A percentile compares a stretch with the other conserved stretches of the same genome.
Conservation (phyloP, 2,113 vertebrate species). For the Jacana jacana region DNA sequence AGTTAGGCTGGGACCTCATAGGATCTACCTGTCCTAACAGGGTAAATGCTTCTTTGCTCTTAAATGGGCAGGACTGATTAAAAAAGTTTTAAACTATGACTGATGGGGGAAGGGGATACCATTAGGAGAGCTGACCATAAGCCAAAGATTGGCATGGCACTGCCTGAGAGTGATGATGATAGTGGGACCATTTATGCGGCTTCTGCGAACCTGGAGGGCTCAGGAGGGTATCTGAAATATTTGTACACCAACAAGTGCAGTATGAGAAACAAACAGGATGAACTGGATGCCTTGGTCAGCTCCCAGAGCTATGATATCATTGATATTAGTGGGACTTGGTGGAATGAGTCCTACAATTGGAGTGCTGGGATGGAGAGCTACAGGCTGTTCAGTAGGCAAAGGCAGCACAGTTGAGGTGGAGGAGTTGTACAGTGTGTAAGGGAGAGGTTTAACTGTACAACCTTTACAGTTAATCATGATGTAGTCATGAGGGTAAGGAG, state of each 20-base stretch:
- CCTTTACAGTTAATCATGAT: background rate
- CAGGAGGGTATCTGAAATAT: background rate
- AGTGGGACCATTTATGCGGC: background rate
- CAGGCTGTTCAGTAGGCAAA: background rate
- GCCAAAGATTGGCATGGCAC: background rate
- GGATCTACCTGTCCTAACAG: fast-evolving
- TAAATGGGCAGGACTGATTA: background rate
- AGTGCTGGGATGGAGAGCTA: background rate
- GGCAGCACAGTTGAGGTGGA: background rate
- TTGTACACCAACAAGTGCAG: background rate
- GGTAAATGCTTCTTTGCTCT: background rate
- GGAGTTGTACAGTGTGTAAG: background rate
- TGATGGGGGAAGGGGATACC: fast-evolving
- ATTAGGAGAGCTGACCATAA: background rate
- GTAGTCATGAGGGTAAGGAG: background rate
- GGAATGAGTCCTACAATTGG: background rate
- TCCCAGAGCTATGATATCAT: background rate
- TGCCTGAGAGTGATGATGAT: background rate
- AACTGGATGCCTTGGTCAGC: background rate
- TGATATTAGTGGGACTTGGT: background rate
- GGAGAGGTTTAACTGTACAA: background rate
- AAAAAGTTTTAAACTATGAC: background rate
- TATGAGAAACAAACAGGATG: background rate
- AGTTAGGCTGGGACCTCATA: background rate
- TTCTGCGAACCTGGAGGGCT: background rate